Evolutionary conservation across 2,888 invertebrate species (phyloP).

Genomic region (Cheilosia impressa): DNA sequence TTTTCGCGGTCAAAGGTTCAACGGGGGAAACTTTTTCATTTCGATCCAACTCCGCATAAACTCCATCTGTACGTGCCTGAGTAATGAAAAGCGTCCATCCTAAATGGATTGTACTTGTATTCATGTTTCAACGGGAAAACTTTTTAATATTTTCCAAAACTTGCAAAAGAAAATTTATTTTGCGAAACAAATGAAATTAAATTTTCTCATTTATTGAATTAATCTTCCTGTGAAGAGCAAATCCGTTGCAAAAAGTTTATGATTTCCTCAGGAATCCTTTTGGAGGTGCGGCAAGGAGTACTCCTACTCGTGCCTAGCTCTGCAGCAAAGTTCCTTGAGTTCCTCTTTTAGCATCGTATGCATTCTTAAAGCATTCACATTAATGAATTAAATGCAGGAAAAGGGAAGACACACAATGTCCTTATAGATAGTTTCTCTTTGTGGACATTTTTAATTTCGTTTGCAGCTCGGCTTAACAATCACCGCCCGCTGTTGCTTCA

Average conservation of each 20-base stretch:
- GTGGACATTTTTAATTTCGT: conserved; percentile 29
- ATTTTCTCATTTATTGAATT: conserved; percentile 53
- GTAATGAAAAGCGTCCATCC: background rate
- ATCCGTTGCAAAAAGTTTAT: conserved; percentile 47
- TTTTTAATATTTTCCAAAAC: conserved; percentile 21
- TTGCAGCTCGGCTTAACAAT: conserved; percentile 35
- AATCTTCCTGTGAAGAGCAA: conserved; percentile 44
- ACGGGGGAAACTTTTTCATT: background rate
- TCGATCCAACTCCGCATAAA: background rate
- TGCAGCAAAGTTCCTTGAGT: conserved; percentile 3
- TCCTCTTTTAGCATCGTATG: background rate
- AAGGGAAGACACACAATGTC: conserved; percentile 9
- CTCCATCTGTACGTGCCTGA: background rate
- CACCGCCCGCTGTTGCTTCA: conserved; percentile 10
- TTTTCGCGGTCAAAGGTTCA: conserved; percentile 7
- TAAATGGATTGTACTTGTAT: conserved; percentile 3
- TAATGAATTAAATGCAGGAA: conserved; percentile 18
- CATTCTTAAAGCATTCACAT: background rate
- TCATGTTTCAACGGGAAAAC: conserved; percentile 4
- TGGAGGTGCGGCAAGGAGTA: background rate
- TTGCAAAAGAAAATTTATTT: conserved; percentile 31
- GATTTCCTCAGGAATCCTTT: background rate
- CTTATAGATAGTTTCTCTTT: conserved; percentile 4
- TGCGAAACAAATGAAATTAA: conserved; percentile 47
- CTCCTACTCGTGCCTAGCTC: background rate